Evolutionary conservation across 37 sponge, comb jelly and placozoan species (phyloP).

Genomic region (Cliona cf. orientalis): DNA sequence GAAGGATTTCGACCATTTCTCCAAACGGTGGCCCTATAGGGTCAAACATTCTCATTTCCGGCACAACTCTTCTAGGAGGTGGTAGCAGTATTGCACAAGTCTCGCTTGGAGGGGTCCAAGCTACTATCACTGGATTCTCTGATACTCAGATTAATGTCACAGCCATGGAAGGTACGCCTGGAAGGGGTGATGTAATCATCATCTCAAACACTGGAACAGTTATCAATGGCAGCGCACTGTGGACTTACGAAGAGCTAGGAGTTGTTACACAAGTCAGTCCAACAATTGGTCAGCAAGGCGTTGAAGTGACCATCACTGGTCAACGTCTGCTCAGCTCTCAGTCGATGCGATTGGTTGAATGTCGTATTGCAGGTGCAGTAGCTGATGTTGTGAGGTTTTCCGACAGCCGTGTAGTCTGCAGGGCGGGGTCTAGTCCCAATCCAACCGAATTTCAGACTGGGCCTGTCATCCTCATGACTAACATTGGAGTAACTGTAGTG

Average conservation of each 20-base stretch:
- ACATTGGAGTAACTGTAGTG: conserved; percentile 23
- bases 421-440: conserved; percentile 25
- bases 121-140: conserved; percentile 10
- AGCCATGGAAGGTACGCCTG: not conserved
- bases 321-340: conserved; percentile 40
- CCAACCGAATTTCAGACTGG: not conserved
- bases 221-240: not conserved
- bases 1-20: conserved; percentile 51
- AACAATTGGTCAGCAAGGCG: conserved; percentile 56
- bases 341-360: not conserved
- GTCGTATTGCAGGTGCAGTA: conserved; percentile 47
- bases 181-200: conserved; percentile 29
- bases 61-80: conserved; percentile 62
- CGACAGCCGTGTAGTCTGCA: conserved; percentile 17
- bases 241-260: conserved; percentile 55
- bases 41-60: conserved; percentile 51
- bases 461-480: conserved; percentile 4
- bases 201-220: conserved; percentile 60
- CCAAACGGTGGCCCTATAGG: conserved; percentile 66
- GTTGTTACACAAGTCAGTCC: conserved; percentile 49
- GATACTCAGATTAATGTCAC: conserved; percentile 24
- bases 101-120: conserved; percentile 33
- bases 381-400: conserved; percentile 15
- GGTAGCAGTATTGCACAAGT: conserved; percentile 28
- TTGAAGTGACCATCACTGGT: conserved; percentile 58